A percentile compares a stretch with the other conserved stretches of the same genome.
phyloP scores from a whole-genome alignment of 92 coral and sea anemone species.

The Siderastrea radians region DNA sequence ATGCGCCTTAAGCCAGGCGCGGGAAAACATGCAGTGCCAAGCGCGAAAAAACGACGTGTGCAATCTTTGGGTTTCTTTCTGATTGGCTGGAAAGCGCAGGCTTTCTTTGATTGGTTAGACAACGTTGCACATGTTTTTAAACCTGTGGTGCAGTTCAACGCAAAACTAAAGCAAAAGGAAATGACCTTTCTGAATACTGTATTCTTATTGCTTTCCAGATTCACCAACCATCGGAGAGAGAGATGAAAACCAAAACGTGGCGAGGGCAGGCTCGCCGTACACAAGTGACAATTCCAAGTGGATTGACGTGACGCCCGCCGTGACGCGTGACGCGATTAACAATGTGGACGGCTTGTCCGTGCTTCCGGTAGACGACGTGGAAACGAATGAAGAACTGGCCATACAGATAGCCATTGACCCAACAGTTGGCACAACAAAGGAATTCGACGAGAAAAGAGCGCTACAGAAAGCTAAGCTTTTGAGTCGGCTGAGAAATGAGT shows the following conservation, averaged over 20 bases:
- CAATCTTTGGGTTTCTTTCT: too few species aligned
- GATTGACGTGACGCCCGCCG: slow-evolving; percentile 81
- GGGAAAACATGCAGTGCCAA: too few species aligned
- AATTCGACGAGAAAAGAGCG: slow-evolving; percentile 55
- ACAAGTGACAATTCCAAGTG: slow-evolving; percentile 72
- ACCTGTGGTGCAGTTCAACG: not conserved
- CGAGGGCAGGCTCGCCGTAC: slow-evolving; percentile 49
- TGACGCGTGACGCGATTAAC: slow-evolving; percentile 33
- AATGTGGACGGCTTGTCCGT: slow-evolving; percentile 80
- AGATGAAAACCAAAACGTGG: slow-evolving; percentile 79
- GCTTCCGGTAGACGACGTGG: slow-evolving; percentile 70
- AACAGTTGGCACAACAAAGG: slow-evolving; percentile 41
- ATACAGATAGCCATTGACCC: slow-evolving; percentile 38
- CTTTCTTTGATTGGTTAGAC: too few species aligned
- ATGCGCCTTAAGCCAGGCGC: too few species aligned
- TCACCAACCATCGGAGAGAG: not conserved
- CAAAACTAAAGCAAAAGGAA: not conserved
- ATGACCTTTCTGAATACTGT: not conserved
- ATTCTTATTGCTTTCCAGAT: not conserved
- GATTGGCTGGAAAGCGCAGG: too few species aligned
- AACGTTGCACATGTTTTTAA: too few species aligned
- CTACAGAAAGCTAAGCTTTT: slow-evolving; percentile 75
- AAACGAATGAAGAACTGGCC: slow-evolving; percentile 30
- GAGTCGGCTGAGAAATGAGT: slow-evolving; percentile 73
- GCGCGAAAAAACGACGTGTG: too few species aligned